These are phyloP conservation scores for Wasmannia auropunctata DNA, from an alignment of 1,140 invertebrate genomes.

Conservation along the genomic window DNA sequence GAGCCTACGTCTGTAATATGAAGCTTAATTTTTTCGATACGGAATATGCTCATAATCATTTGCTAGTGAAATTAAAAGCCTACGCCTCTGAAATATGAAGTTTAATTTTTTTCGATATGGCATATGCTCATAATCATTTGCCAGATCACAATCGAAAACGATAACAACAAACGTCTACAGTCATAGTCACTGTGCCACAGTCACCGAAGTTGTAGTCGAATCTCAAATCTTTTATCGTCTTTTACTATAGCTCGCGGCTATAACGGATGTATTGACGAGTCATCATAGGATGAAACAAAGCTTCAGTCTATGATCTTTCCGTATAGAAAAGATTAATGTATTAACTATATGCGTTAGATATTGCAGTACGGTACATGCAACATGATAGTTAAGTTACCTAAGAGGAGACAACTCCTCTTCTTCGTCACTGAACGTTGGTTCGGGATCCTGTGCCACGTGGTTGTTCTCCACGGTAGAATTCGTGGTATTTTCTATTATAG, in stretches of 20 bases:
- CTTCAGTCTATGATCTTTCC: background rate
- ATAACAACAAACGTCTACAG: background rate
- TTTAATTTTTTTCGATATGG: background rate
- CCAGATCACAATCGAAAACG: background rate
- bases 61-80: background rate
- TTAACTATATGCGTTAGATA: background rate
- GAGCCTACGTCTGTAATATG: background rate
- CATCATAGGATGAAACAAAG: background rate
- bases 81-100: background rate
- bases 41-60: background rate
- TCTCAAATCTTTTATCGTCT: background rate
- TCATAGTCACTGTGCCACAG: background rate
- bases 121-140: background rate
- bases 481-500: slow-evolving; percentile 77
- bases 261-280: background rate
- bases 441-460: slow-evolving; percentile 86
- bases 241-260: background rate
- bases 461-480: slow-evolving; percentile 81
- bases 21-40: background rate
- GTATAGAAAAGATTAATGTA: background rate
- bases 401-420: slow-evolving; percentile 89
- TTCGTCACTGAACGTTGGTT: slow-evolving; percentile 93
- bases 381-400: slow-evolving; percentile 74
- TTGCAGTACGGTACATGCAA: background rate
- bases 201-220: background rate